Conservation (phyloP, 2,113 vertebrate genomes). For the Leucoraja erinaceus region DNA sequence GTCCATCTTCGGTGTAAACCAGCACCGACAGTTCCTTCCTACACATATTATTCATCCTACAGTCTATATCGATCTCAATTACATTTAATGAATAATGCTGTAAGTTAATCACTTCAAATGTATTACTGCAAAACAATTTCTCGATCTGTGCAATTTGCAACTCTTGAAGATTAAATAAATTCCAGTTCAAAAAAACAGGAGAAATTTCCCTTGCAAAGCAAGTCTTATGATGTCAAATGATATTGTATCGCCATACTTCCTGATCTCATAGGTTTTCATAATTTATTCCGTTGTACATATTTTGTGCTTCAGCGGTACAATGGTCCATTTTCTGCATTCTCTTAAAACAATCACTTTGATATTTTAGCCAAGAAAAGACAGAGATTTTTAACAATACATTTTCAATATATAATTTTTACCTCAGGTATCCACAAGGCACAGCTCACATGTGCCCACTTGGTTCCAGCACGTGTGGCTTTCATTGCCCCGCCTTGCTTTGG, state of each 20-base stretch:
- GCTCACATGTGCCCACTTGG: conserved; percentile 95
- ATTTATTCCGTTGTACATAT: background rate
- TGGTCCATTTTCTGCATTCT: background rate
- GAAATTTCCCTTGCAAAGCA: background rate
- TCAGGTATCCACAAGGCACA: conserved; percentile 98
- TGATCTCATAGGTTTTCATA: background rate
- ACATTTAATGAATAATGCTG: too few species aligned
- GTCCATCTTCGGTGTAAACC: too few species aligned
- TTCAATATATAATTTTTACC: conserved; percentile 54
- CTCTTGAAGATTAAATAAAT: background rate
- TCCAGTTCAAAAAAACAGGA: background rate
- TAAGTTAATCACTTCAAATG: too few species aligned
- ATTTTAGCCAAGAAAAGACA: background rate
- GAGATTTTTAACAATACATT: too few species aligned
- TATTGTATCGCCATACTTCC: background rate
- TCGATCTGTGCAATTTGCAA: background rate
- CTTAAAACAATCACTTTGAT: background rate
- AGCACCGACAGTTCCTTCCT: too few species aligned
- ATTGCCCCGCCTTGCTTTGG: conserved; percentile 92
- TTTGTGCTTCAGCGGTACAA: background rate
- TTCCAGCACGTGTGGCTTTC: conserved; percentile 88
- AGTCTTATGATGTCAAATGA: background rate
- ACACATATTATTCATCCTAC: too few species aligned
- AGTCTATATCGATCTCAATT: too few species aligned
- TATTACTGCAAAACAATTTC: too few species aligned